Conservation (phyloP, 2,113 vertebrate genomes). For the Pseudonaja textilis region DNA sequence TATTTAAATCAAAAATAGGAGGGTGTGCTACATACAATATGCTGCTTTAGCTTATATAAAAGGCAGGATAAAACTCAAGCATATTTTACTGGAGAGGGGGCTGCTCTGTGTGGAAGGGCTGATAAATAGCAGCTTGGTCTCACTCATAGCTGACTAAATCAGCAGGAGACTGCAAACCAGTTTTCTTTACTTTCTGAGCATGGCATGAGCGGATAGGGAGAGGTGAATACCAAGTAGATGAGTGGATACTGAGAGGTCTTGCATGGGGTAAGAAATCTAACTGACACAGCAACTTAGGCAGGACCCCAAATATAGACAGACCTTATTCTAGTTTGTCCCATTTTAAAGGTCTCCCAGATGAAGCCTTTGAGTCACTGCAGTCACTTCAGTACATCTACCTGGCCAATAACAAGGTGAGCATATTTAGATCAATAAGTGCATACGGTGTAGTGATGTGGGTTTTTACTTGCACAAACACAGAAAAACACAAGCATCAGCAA, state of each 20-base stretch:
- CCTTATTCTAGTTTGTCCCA: slow-evolving; percentile 1
- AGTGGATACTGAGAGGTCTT: background rate
- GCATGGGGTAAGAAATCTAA: background rate
- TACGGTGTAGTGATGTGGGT: background rate
- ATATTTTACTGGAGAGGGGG: background rate
- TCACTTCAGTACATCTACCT: slow-evolving; percentile 64
- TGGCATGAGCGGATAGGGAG: background rate
- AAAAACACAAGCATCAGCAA: background rate
- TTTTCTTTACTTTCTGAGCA: background rate
- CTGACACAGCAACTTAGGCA: background rate
- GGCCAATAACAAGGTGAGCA: slow-evolving; percentile 65
- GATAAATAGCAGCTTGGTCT: background rate
- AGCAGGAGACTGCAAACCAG: background rate
- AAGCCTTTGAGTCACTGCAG: slow-evolving; percentile 62
- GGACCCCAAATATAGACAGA: background rate
- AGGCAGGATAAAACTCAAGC: background rate
- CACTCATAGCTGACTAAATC: background rate
- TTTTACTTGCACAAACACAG: background rate
- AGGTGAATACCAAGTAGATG: background rate
- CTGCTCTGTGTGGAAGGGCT: background rate
- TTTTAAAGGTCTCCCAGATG: slow-evolving; percentile 61
- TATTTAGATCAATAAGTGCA: background rate
- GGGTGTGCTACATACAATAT: background rate
- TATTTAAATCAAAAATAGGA: background rate
- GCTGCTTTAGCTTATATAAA: background rate